A percentile compares a stretch with the other conserved stretches of the same genome.
Evolutionary conservation across 2,113 vertebrate species (phyloP).

Genomic region (Hippocampus mohnikei): DNA sequence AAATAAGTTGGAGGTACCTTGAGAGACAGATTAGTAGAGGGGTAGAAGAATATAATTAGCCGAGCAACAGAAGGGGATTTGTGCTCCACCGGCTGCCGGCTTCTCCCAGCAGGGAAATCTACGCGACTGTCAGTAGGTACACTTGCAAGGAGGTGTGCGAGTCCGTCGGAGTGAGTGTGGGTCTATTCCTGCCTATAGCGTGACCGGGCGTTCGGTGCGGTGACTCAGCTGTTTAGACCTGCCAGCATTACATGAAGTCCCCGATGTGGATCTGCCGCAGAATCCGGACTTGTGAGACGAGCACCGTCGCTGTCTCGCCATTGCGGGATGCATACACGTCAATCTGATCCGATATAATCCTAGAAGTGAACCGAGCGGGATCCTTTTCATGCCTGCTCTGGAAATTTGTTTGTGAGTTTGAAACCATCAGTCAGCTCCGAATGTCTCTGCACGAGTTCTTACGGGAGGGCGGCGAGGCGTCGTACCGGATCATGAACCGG

Average conservation of each 20-base stretch:
- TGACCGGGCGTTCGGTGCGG: slow-evolving; percentile 36
- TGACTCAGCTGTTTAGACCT: slow-evolving; percentile 50
- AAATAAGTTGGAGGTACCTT: not conserved
- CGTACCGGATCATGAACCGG: slow-evolving; percentile 63
- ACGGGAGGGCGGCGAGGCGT: slow-evolving; percentile 70
- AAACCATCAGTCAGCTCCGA: slow-evolving; percentile 29
- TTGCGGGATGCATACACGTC: slow-evolving; percentile 17
- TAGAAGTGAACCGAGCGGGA: not conserved
- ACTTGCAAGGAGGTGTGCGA: slow-evolving; percentile 19
- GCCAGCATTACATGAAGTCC: slow-evolving; percentile 24
- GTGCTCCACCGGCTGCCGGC: slow-evolving; percentile 54
- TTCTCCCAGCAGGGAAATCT: slow-evolving; percentile 22
- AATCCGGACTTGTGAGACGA: slow-evolving; percentile 15
- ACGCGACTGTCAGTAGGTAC: slow-evolving; percentile 34
- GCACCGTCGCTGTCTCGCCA: slow-evolving; percentile 14
- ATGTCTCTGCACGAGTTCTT: slow-evolving; percentile 76
- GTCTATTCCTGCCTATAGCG: slow-evolving; percentile 34
- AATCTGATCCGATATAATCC: slow-evolving; percentile 15
- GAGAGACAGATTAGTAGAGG: slow-evolving; percentile 52
- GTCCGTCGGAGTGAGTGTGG: slow-evolving; percentile 9
- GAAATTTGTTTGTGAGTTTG: slow-evolving; percentile 34
- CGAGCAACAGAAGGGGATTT: slow-evolving; percentile 74
- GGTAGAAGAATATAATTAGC: slow-evolving; percentile 70
- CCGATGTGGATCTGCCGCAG: slow-evolving; percentile 44
- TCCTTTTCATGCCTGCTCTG: slow-evolving; percentile 29